Evolutionary conservation across 2,888 invertebrate species (phyloP).

Genomic region (Odontocolon sp.): DNA sequence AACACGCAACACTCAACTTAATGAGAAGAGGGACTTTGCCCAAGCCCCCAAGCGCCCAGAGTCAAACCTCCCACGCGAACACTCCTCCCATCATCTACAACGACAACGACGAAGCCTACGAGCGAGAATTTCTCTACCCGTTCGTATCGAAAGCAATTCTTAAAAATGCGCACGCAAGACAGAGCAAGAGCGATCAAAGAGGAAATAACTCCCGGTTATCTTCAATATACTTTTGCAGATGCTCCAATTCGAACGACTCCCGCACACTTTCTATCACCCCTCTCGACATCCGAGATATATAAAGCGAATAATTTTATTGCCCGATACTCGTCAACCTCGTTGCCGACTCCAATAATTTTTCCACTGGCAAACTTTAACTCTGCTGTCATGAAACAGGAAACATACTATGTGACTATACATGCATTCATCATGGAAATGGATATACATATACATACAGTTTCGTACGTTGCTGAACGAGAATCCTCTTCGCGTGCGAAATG

Average conservation of each 20-base stretch:
- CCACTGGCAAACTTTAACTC: slow-evolving; percentile 14
- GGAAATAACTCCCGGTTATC: slow-evolving; percentile 33
- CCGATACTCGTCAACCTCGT: slow-evolving; percentile 10
- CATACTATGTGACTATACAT: background rate
- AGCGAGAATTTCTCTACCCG: slow-evolving; percentile 15
- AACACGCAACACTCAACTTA: slow-evolving; percentile 79
- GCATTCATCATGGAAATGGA: background rate
- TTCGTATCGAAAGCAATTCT: slow-evolving; percentile 51
- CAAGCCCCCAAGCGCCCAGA: slow-evolving; percentile 27
- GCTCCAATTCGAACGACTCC: background rate
- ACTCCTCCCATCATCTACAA: background rate
- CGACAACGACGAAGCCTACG: slow-evolving; percentile 10
- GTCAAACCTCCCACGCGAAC: slow-evolving; percentile 30
- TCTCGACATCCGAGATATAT: slow-evolving; percentile 30
- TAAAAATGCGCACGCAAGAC: slow-evolving; percentile 14
- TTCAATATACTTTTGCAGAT: slow-evolving; percentile 39
- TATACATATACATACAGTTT: background rate
- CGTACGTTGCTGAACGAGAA: background rate
- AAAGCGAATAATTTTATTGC: slow-evolving; percentile 54
- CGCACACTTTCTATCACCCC: background rate
- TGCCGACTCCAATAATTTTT: slow-evolving; percentile 18
- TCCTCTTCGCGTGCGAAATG: slow-evolving; percentile 34
- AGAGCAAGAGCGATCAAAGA: slow-evolving; percentile 25
- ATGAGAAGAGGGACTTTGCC: slow-evolving; percentile 77
- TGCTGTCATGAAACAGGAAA: background rate